Evolutionary conservation across 2,113 vertebrate species (phyloP), one percentile per base, ranked within the genome.

Genomic region (Xenopus laevis): DNA sequence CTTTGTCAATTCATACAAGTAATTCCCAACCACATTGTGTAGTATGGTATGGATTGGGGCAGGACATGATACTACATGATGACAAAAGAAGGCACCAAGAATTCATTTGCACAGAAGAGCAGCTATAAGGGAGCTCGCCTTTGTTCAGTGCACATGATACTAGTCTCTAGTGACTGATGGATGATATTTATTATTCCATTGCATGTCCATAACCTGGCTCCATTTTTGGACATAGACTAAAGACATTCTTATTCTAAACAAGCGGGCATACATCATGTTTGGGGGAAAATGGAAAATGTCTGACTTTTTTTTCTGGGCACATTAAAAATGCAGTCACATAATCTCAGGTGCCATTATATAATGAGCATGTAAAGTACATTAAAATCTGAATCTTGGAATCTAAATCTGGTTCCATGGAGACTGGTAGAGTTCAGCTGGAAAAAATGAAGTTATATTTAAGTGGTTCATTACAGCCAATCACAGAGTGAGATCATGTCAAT

Each of bases 81-180:
- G 23, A 27, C 23, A 27, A 27, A 27, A 27, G 23, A 27, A 27
- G 23, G 23, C 23, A 27, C 23, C 23, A 27, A 2, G 23, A 27
- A 27, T 27, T 50, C 12, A 50, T 50, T 50, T 50, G 12, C 15
- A 50, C 15, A 50, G 47, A 50, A 50, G 47, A 16, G 11, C 27
- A 62, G 73, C 74, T 70, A 68, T 45, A 70, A 70, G 58, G 30
- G 27, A 44, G 33, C 47, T 50, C 70, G 18, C 18, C 50, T 53
- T 46, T 77, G 74, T 57, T 77, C 57, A 68, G 70, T 77, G 66
- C 40, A 70, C 67, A 77, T 70, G 66, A 55, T 47, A 70, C 46
- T 70, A 47, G 23, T n/a, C 59, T 55, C 23, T 69, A 23, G 57
- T 58, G 33, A 40, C 45, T 77, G 58, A 77, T 69, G 59, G 58